Evolutionary conservation across 1,140 invertebrate genomes (phyloP).

Genomic region (Sitophilus oryzae): DNA sequence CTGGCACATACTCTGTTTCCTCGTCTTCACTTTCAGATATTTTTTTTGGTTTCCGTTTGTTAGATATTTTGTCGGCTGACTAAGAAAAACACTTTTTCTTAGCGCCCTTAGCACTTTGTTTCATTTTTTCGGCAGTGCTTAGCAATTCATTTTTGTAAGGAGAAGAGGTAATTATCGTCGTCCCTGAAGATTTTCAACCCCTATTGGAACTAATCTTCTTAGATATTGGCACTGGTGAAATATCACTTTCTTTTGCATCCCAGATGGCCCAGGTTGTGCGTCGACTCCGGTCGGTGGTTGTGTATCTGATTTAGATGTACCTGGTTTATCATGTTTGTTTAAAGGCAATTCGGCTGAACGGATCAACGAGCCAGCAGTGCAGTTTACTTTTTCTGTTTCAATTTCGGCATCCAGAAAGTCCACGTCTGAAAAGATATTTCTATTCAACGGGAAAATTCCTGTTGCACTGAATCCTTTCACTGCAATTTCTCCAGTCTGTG

Average conservation of each 20-base stretch:
- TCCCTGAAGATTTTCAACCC: constrained; percentile 2
- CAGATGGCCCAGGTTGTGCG: not conserved
- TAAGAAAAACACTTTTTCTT: no score
- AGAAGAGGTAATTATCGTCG: constrained; percentile 8
- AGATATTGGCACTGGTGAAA: no score
- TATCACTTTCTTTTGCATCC: no score
- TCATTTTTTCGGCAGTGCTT: constrained; percentile 2
- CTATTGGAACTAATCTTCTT: constrained; percentile 8
- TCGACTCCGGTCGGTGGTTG: no score
- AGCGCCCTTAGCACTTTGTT: no score
- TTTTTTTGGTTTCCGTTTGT: no score
- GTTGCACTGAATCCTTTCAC: no score
- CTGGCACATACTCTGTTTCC: no score
- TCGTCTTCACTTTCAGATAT: no score
- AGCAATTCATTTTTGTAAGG: constrained; percentile 14
- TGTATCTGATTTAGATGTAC: constrained; percentile 2
- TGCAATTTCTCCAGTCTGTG: constrained; percentile 11
- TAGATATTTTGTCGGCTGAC: no score
- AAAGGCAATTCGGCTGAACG: not conserved
- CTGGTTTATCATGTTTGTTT: not conserved
- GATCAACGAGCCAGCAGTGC: not conserved
- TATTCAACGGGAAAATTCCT: constrained; percentile 1
- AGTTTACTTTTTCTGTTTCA: constrained; percentile 11
- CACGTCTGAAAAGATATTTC: no score
- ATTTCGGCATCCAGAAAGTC: constrained; percentile 14